Base-by-base conservation (phyloP, 2,797 vertebrate genomes). In the Coreius guichenoti region DNA sequence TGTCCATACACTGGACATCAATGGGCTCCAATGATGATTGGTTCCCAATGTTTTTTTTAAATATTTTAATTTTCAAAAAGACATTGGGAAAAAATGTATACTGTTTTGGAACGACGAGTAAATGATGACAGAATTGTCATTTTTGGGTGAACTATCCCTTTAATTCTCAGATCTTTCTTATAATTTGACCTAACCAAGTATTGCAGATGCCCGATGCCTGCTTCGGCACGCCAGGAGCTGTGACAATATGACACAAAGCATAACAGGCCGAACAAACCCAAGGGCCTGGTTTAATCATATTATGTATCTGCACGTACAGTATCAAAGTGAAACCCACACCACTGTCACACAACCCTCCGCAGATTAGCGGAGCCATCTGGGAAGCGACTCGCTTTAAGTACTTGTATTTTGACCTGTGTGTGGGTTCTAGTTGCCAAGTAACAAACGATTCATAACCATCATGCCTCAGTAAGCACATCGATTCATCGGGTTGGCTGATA, bases 401-500 rank as follows among this genome's bases (percentile, higher is more conserved):
- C 58, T 73, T 76, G 77, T 84, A 80, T 81, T 85, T 78, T 87
- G 73, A 87, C 86, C 83, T 79, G 67, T 81, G 43, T 85, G 77
- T 80, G 75, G 83, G 74, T 84, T 82, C 80, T n/a, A 74, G 78
- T 90, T 89, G 85, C 83, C 84, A 80, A 73, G 70, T 82, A 89
- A 86, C 73, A 39, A 80, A 56, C 21, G 45, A 81, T 73, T 58
- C 33, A 73, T 81, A 67, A 87, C 61, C 69, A 68, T 49, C 54
- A 78, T 77, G 51, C 78, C 29, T 67, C 63, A 23, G 80, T 49
- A 43, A 81, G 86, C 31, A 67, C 72, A 88, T 67, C n/a, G 68
- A 92, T 89, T 92, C 83, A 90, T 90, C 74, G 68, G 54, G 36
- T 2, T 77, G 83, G 84, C 45, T 85, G 91, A 93, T 89, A 90